These are phyloP conservation scores for Lordiphosa stackelbergi DNA, from an alignment of 1,140 invertebrate species.

Conservation along the genomic window DNA sequence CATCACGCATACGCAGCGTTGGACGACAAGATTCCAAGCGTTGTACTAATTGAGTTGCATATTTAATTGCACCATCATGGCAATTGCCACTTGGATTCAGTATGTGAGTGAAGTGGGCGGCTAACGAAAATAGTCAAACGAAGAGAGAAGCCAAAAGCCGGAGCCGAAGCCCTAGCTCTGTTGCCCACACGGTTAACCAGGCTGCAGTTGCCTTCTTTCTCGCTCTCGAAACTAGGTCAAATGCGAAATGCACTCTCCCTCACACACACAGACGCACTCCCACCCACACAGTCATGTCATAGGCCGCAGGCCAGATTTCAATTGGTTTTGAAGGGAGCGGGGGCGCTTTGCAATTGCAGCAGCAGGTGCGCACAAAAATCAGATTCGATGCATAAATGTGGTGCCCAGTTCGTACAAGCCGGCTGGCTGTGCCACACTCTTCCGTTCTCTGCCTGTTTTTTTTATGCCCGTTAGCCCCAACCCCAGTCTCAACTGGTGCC, in stretches of 20 bases:
- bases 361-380: slow-evolving; percentile 62
- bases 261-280: slow-evolving; percentile 16
- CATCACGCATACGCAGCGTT: slow-evolving; percentile 49
- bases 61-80: slow-evolving; percentile 37
- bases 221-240: slow-evolving; percentile 58
- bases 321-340: slow-evolving; percentile 58
- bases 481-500: slow-evolving; percentile 17
- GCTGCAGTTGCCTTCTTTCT: slow-evolving; percentile 12
- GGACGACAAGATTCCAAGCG: slow-evolving; percentile 8
- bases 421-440: slow-evolving; percentile 16
- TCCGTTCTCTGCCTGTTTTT: slow-evolving; percentile 13
- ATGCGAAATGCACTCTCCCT: slow-evolving; percentile 57
- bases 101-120: background rate
- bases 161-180: slow-evolving; percentile 20
- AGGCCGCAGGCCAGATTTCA: slow-evolving; percentile 58
- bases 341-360: slow-evolving; percentile 27
- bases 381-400: slow-evolving; percentile 43
- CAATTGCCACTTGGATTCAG: slow-evolving; percentile 1
- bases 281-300: slow-evolving; percentile 15
- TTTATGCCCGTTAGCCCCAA: slow-evolving; percentile 13
- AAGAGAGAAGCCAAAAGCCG: slow-evolving; percentile 9
- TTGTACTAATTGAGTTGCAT: slow-evolving; percentile 55
- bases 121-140: slow-evolving; percentile 3
- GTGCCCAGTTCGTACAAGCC: slow-evolving; percentile 30
- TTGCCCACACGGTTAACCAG: slow-evolving; percentile 30